Percentiles rank a stretch among this genome's conserved stretches.
phyloP scores from a whole-genome alignment of 1,140 invertebrate genomes.

The Drosophila rhopaloa region DNA sequence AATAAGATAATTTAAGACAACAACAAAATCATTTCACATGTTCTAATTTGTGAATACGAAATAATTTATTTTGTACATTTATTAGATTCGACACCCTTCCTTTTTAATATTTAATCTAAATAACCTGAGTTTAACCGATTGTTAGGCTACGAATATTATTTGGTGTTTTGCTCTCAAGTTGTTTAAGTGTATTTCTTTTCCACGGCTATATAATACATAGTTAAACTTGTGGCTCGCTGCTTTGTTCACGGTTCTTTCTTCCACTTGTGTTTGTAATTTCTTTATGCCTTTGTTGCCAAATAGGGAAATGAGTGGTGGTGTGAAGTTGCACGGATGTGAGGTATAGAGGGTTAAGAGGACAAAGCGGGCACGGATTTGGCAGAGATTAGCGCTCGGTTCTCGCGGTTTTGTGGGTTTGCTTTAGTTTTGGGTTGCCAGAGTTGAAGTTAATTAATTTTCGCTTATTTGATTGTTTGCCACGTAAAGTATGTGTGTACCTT shows the following conservation, averaged over 20 bases:
- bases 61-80: too few relatives aligned
- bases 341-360: neutral
- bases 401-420: slow-evolving; percentile 42
- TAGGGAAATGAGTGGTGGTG: slow-evolving; percentile 8
- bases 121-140: too few relatives aligned
- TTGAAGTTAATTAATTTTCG: slow-evolving; percentile 69
- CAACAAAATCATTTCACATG: too few relatives aligned
- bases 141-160: too few relatives aligned
- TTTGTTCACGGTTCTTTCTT: slow-evolving; percentile 56
- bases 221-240: slow-evolving; percentile 52
- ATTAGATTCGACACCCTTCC: too few relatives aligned
- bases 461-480: slow-evolving; percentile 46
- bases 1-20: too few relatives aligned
- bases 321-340: neutral
- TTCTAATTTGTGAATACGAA: too few relatives aligned
- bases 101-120: too few relatives aligned
- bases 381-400: slow-evolving; percentile 60
- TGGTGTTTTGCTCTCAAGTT: too few relatives aligned
- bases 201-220: slow-evolving; percentile 43
- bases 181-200: neutral
- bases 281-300: slow-evolving; percentile 45
- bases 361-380: slow-evolving; percentile 36
- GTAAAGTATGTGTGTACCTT: neutral
- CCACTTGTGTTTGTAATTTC: slow-evolving; percentile 26
- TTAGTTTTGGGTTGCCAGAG: slow-evolving; percentile 26